phyloP scores from a whole-genome alignment of 2,797 vertebrate species.

The Sylvia borin region DNA sequence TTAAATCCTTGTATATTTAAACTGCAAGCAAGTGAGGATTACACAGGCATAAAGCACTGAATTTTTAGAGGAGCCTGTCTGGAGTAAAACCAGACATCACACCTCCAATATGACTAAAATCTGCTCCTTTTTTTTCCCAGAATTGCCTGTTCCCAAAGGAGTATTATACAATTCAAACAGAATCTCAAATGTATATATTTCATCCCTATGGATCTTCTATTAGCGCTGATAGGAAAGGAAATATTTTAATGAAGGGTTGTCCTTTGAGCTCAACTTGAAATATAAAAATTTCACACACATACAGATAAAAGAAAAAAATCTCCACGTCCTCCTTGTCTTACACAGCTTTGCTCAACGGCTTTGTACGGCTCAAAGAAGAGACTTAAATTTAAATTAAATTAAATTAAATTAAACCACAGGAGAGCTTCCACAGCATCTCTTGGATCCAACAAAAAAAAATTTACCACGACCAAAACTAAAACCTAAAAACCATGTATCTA shows the following conservation, averaged over 20 bases:
- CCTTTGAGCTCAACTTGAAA: not conserved
- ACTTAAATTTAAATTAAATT: not conserved
- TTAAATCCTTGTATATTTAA: not conserved
- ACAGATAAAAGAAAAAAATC: not conserved
- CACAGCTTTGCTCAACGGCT: not conserved
- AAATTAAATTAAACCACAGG: not conserved
- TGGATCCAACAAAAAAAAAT: not conserved
- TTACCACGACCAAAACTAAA: not conserved
- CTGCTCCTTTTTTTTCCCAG: not conserved
- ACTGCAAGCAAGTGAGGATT: not conserved
- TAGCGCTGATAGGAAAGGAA: not conserved
- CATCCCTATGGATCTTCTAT: not conserved
- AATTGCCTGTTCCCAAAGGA: not conserved
- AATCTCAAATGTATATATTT: not conserved
- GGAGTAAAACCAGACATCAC: conserved; percentile 52
- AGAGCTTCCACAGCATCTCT: not conserved
- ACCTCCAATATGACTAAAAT: conserved; percentile 33
- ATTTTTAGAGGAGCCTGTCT: conserved; percentile 1
- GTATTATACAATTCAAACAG: not conserved
- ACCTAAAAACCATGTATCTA: not conserved
- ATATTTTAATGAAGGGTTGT: not conserved
- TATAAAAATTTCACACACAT: not conserved
- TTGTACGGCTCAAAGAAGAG: not conserved
- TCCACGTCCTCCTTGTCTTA: not conserved
- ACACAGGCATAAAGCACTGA: not conserved